Evolutionary conservation across 2,888 invertebrate genomes (phyloP).

Genomic region (Habrosyne pyritoides): DNA sequence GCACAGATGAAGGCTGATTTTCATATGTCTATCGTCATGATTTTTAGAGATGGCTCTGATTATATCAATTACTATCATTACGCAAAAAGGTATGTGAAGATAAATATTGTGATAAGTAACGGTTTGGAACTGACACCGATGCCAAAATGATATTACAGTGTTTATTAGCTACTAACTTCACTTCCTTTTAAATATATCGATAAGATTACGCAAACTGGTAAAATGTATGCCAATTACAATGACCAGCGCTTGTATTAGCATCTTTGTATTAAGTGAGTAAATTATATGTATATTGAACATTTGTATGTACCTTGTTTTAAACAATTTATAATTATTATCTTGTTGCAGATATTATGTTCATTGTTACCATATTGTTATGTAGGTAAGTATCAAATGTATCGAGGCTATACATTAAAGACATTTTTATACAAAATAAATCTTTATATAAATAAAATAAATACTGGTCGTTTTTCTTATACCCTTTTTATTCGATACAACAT

Average conservation of each 20-base stretch:
- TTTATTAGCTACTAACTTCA: background rate
- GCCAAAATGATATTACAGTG: background rate
- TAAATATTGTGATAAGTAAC: background rate
- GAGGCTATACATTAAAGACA: conserved; percentile 23
- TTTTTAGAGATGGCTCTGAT: background rate
- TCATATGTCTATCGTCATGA: background rate
- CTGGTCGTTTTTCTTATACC: too few species aligned
- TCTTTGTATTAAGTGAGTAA: background rate
- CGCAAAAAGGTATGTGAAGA: background rate
- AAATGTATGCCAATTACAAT: background rate
- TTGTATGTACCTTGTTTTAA: background rate
- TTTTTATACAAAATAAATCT: conserved; percentile 20
- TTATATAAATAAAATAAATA: background rate
- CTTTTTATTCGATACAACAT: too few species aligned
- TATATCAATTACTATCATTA: background rate
- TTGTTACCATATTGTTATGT: conserved; percentile 7
- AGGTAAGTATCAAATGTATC: conserved; percentile 20
- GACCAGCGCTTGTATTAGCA: background rate
- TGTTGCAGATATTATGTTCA: background rate
- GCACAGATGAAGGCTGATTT: background rate
- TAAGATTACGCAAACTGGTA: background rate
- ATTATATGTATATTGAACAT: background rate
- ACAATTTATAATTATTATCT: background rate
- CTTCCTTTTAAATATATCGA: background rate
- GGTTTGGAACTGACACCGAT: background rate